Percentiles rank a stretch among this genome's conserved stretches.
These are phyloP conservation scores for Nicator chloris DNA, from an alignment of 2,113 vertebrate genomes.

Conservation along the genomic window DNA sequence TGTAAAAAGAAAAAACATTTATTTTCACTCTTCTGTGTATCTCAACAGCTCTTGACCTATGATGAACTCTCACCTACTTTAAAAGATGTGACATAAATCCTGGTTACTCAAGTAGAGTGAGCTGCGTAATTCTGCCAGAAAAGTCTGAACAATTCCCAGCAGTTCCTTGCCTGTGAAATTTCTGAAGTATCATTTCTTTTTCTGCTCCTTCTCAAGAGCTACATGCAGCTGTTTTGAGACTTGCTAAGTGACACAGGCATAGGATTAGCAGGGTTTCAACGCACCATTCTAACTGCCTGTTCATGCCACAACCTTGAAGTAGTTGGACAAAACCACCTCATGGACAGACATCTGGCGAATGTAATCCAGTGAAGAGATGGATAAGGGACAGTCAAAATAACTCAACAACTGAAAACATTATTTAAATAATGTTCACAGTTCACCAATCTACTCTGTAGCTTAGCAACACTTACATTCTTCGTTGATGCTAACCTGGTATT, in stretches of 20 bases:
- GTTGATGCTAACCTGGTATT: conserved; percentile 9
- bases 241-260: not conserved
- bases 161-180: not conserved
- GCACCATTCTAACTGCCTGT: not conserved
- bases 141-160: not conserved
- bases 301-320: not conserved
- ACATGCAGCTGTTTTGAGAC: not conserved
- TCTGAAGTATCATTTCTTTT: not conserved
- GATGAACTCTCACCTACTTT: not conserved
- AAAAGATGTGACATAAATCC: not conserved
- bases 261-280: not conserved
- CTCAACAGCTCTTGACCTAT: not conserved
- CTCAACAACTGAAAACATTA: not conserved
- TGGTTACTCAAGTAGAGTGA: not conserved
- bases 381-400: not conserved
- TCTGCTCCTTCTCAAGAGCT: not conserved
- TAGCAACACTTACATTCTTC: not conserved
- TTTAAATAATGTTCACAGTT: not conserved
- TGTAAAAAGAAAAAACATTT: not conserved
- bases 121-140: not conserved
- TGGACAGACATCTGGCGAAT: not conserved
- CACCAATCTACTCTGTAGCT: not conserved
- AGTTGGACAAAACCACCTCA: not conserved
- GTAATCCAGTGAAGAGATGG: not conserved
- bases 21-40: not conserved